Base-by-base conservation (phyloP, 2,797 vertebrate genomes). In the Zalophus californianus region DNA sequence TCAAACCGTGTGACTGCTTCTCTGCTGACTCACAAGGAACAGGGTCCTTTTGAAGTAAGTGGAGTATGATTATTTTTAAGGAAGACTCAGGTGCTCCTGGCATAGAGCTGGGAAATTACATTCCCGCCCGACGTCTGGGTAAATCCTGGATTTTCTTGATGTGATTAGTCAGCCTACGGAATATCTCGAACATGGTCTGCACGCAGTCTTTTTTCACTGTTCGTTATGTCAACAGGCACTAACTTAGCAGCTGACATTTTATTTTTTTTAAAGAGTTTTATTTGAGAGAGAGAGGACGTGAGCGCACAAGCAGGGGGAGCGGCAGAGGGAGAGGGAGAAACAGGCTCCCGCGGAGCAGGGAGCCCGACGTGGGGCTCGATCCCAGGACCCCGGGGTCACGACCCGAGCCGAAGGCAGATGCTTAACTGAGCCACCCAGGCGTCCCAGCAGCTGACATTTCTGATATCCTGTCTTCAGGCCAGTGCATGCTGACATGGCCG, bases 401-500 rank as follows among this genome's bases (percentile, higher is more conserved):
- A 2, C n/a, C 66, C 29, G 18, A 35, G 66, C 66, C 0, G 2
- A 35, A 68, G 62, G 62, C 29, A n/a, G 66, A 18, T 4, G 64
- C 16, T 18, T 35, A 1, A 9, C 8, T 8, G 15, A 3, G 64
- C 32, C 64, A 32, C 54, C 32, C 64, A 18, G 18, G n/a, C 10
- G 0, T 18, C 64, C n/a, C 62, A 8, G 18, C 66, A 35, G n/a
- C 1, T 1, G 41, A 8, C n/a, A 0, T 29, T 16, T 11, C 50
- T 18, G 7, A 23, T 1, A 58, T 4, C 35, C 21, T 2, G 38
- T 38, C 9, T 3, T 7, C 13, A 3, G 79, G 60, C 50, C 0
- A 11, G 12, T 4, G 16, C 27, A 0, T 1, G 21, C 20, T 4
- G 4, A 5, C 0, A 25, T 0, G 50, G 44, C 25, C 1, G 7